Conservation (phyloP, 2,113 vertebrate species). For the Tautogolabrus adspersus region DNA sequence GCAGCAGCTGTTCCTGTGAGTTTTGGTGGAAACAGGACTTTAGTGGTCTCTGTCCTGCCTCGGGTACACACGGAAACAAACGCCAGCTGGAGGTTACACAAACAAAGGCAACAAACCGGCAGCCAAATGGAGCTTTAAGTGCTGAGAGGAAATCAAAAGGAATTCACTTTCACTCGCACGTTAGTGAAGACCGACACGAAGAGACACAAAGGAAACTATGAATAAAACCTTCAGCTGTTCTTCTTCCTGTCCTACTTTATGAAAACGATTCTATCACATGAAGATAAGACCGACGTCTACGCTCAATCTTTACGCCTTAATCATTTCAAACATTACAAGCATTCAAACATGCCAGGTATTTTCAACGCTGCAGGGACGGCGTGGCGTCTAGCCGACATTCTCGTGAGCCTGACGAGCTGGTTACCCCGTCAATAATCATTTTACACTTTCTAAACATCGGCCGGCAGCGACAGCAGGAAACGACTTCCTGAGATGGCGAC, state of each 20-base stretch:
- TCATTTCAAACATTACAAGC: background rate
- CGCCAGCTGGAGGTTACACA: slow-evolving; percentile 38
- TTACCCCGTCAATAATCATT: background rate
- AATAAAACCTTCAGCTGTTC: no score
- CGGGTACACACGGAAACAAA: slow-evolving; percentile 24
- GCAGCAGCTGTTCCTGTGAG: no score
- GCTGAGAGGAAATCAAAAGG: slow-evolving; percentile 5
- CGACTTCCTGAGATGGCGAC: background rate
- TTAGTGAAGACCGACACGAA: no score
- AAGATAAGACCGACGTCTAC: background rate
- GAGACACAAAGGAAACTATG: no score
- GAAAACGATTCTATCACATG: background rate
- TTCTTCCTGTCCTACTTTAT: no score
- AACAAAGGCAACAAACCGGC: slow-evolving; percentile 16
- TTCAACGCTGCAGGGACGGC: background rate
- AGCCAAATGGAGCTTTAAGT: background rate
- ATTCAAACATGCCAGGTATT: background rate
- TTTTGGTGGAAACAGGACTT: background rate
- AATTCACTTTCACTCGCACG: slow-evolving; percentile 28
- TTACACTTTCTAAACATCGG: slow-evolving; percentile 2
- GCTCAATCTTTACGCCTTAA: background rate
- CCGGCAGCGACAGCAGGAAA: background rate
- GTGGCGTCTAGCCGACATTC: background rate
- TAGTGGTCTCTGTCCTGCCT: background rate
- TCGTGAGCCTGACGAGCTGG: slow-evolving; percentile 1